A percentile compares a stretch with the other conserved stretches of the same genome.
Evolutionary conservation across 2,797 vertebrate species (phyloP).

Genomic region (Microcaecilia unicolor): DNA sequence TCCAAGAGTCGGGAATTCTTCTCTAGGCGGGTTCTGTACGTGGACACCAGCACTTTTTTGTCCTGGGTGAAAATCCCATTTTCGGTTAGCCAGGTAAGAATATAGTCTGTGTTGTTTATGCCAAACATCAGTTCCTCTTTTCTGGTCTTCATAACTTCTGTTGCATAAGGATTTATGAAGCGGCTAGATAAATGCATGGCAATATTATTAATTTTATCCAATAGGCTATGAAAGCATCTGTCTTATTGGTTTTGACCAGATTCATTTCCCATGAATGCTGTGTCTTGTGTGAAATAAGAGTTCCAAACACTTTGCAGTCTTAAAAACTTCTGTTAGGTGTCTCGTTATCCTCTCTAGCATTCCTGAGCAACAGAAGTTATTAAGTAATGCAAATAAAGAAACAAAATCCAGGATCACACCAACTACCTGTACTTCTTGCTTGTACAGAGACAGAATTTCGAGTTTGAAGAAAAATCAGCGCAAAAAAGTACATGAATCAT

Average conservation of each 20-base stretch:
- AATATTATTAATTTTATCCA: constrained; percentile 1
- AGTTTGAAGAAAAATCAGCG: too few species aligned
- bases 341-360: constrained; percentile 19
- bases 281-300: background rate
- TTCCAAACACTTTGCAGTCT: too few species aligned
- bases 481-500: too few species aligned
- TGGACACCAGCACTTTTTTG: constrained; percentile 52
- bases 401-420: too few species aligned
- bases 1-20: constrained; percentile 61
- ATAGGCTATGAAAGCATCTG: constrained; percentile 1
- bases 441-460: too few species aligned
- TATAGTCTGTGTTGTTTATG: constrained; percentile 51
- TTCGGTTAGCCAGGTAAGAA: constrained; percentile 56
- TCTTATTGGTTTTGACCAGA: constrained; percentile 2
- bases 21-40: constrained; percentile 47
- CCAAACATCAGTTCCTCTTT: constrained; percentile 53
- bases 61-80: constrained; percentile 50
- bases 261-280: background rate
- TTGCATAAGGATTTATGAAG: constrained; percentile 57
- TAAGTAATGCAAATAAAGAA: too few species aligned
- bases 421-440: too few species aligned
- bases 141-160: constrained; percentile 55
- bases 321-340: too few species aligned
- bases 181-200: constrained; percentile 10
- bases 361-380: constrained; percentile 23